phyloP scores from a whole-genome alignment of 2,113 vertebrate species.

The Ceratotherium simum region DNA sequence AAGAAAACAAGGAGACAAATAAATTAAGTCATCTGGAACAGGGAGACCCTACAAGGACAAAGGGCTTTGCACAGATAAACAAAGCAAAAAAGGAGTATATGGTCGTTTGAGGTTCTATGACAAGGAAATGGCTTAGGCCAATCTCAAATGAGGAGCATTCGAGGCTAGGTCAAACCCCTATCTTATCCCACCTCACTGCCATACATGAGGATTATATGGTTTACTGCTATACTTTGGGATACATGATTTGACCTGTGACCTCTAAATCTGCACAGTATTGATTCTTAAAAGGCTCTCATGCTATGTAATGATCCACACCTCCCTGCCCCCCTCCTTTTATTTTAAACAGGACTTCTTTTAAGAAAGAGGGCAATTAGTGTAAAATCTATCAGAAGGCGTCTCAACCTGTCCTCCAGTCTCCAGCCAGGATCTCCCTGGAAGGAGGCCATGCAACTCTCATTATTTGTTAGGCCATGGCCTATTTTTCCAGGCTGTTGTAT shows the following conservation, averaged over 20 bases:
- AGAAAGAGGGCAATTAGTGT: conserved; percentile 67
- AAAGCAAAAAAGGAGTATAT: neutral
- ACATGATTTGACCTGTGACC: neutral
- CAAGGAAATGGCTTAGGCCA: neutral
- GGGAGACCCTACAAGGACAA: neutral
- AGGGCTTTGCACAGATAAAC: neutral
- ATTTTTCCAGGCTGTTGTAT: conserved; percentile 80
- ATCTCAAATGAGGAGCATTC: neutral
- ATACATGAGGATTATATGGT: neutral
- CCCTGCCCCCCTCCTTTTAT: neutral
- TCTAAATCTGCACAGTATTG: neutral
- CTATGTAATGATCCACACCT: neutral
- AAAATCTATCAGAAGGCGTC: conserved; percentile 77
- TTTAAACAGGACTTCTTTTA: conserved; percentile 64
- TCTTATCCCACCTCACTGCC: neutral
- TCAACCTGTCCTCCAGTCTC: conserved; percentile 78
- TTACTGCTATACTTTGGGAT: neutral
- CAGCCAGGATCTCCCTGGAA: conserved; percentile 79
- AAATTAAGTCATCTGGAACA: neutral
- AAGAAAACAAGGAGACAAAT: conserved; percentile 11
- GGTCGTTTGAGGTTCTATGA: neutral
- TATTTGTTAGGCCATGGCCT: conserved; percentile 79
- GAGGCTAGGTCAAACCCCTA: neutral
- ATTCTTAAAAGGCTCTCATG: neutral
- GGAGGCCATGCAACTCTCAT: conserved; percentile 74